phyloP scores from a whole-genome alignment of 2,797 vertebrate genomes.

The Oryzias dopingdopingensis region DNA sequence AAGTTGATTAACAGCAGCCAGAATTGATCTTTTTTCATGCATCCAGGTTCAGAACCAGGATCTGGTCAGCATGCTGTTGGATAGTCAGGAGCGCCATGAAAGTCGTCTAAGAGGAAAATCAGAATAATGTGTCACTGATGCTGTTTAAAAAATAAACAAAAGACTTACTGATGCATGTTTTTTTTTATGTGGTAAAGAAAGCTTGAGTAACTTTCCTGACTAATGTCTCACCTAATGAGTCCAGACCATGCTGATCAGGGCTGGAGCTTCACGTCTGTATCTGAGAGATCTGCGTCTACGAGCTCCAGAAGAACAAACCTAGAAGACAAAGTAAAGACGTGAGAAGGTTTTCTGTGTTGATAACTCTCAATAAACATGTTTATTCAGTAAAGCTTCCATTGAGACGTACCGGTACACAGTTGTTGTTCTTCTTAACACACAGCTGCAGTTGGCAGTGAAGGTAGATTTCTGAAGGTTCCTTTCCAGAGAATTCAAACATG shows the following conservation, averaged over 20 bases:
- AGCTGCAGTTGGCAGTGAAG: slow-evolving; percentile 39
- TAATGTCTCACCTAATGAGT: slow-evolving; percentile 11
- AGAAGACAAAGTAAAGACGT: not conserved
- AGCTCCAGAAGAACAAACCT: slow-evolving; percentile 8
- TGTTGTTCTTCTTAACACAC: slow-evolving; percentile 3
- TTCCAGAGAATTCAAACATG: slow-evolving; percentile 32
- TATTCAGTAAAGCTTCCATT: not conserved
- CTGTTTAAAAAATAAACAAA: too few relatives aligned
- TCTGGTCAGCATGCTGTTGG: too few relatives aligned
- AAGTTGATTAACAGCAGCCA: too few relatives aligned
- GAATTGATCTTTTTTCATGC: too few relatives aligned
- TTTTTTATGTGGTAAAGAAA: not conserved
- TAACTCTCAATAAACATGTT: not conserved
- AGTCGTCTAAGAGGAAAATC: too few relatives aligned
- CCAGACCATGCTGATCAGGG: slow-evolving; percentile 28
- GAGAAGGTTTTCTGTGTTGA: not conserved
- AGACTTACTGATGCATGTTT: too few relatives aligned
- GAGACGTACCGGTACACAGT: slow-evolving; percentile 18
- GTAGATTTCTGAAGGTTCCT: not conserved
- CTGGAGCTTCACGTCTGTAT: not conserved
- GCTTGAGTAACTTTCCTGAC: too few relatives aligned
- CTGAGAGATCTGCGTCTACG: slow-evolving; percentile 10
- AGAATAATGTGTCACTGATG: too few relatives aligned
- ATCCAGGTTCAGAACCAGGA: too few relatives aligned
- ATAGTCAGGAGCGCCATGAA: too few relatives aligned